Percentiles rank a stretch among this genome's conserved stretches.
Conservation (phyloP, 2,888 invertebrate species). For the Tinea semifulvella region DNA sequence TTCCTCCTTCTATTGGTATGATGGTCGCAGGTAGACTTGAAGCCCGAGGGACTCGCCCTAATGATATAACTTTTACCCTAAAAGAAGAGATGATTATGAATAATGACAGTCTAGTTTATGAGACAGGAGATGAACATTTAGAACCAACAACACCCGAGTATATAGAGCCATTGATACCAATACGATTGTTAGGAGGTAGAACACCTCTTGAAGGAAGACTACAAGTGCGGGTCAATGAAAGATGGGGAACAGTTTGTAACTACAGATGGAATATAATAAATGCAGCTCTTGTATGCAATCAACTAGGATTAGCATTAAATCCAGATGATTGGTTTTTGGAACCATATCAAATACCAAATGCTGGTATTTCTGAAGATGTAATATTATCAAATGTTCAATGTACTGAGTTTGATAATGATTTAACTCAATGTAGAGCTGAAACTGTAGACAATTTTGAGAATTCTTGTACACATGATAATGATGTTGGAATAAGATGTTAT, state of each 20-base stretch:
- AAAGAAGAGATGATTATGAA: conserved; percentile 77
- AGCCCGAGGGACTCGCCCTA: conserved; percentile 80
- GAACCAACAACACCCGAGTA: conserved; percentile 70
- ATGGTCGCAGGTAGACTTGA: conserved; percentile 94
- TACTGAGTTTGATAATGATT: conserved; percentile 88
- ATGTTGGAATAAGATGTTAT: conserved; percentile 89
- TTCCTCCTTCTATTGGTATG: conserved; percentile 94
- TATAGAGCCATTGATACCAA: conserved; percentile 71
- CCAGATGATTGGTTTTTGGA: conserved; percentile 91
- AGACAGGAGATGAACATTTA: conserved; percentile 61
- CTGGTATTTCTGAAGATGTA: conserved; percentile 79
- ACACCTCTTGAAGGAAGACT: conserved; percentile 86
- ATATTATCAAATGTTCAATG: conserved; percentile 90
- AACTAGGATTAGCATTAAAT: conserved; percentile 91
- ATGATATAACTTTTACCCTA: conserved; percentile 81
- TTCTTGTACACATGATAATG: conserved; percentile 86
- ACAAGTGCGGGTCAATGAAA: conserved; percentile 82
- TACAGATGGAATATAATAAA: conserved; percentile 94
- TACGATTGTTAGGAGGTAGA: conserved; percentile 83
- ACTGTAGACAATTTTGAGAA: conserved; percentile 81
- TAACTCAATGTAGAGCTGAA: conserved; percentile 88
- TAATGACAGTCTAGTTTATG: conserved; percentile 70
- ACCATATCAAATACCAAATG: conserved; percentile 80
- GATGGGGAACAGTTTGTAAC: conserved; percentile 98
- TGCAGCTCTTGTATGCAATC: conserved; percentile 94